Evolutionary conservation across 2,888 invertebrate species (phyloP), one percentile per base, ranked within the genome.

Genomic region (Pogonocherus hispidulus): DNA sequence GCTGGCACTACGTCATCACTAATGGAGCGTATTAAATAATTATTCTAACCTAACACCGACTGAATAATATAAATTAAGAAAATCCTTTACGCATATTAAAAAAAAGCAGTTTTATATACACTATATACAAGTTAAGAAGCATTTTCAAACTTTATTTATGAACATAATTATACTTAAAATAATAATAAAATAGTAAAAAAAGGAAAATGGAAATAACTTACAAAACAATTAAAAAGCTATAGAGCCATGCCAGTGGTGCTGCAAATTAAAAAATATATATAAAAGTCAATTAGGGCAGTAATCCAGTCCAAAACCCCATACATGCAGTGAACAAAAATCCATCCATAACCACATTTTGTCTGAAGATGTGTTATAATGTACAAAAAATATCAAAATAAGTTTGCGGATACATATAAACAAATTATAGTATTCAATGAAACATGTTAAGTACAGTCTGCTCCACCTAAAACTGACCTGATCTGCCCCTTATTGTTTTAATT

Each of bases 211-310:
- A 79, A 78, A 71, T 72, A 83, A 84, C 84, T 84, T 84, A 84
- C 84, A 84, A 83, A 79, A 76, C 79, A 81, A 79, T 80, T 81
- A 81, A 82, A 79, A 84, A 83, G 83, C 79, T 79, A 76, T 78
- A 83, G 79, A 83, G 84, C 82, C 83, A 84, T 84, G 82, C 83
- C 83, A 80, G 78, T 82, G 81, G 80, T 83, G 83, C 84, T 84
- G 84, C 84, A 84, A 78, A 84, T 83, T 78, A 84, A 84, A 85
- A 83, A 81, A 79, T 41, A 76, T 77, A 76, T 70, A 78, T 51
- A 49, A 64, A 63, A 67, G 49, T 52, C 51, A 57, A 52, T 69
- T 54, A 57, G 47, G 66, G 63, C 54, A 37, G 35, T 63, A 60
- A 37, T 52, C 14, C 16, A 57, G 66, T 67, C 65, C 65, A 63